Evolutionary conservation across 1,140 invertebrate species (phyloP).

Genomic region (Pseudomyrmex pallidus): DNA sequence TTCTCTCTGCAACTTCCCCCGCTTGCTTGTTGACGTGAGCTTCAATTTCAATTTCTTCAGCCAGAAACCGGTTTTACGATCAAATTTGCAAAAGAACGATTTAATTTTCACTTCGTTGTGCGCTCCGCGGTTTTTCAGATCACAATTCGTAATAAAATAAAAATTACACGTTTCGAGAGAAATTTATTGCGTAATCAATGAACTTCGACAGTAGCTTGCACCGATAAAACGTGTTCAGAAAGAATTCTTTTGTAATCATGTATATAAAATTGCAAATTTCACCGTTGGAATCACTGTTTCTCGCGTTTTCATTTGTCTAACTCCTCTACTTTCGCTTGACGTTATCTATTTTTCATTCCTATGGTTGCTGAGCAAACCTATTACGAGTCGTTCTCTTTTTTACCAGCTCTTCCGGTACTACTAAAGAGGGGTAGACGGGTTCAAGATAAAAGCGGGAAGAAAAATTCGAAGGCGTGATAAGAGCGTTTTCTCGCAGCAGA

Average conservation of each 20-base stretch:
- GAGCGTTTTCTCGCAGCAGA: conserved; percentile 23
- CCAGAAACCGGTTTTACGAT: conserved; percentile 17
- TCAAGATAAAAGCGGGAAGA: conserved; percentile 30
- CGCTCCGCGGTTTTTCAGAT: no score
- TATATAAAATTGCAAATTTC: neutral
- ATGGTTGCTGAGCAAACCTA: neutral
- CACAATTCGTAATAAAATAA: no score
- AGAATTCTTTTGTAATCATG: neutral
- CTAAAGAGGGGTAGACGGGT: conserved; percentile 5
- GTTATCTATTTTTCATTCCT: neutral
- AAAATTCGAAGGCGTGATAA: conserved; percentile 53
- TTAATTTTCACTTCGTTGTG: conserved; percentile 30
- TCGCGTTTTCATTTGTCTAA: neutral
- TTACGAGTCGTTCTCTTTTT: conserved; percentile 12
- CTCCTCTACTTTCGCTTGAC: neutral
- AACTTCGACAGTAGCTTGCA: no score
- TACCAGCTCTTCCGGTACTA: neutral
- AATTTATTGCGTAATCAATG: neutral
- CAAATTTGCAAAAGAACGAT: conserved; percentile 20
- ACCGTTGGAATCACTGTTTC: no score
- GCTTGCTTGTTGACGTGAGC: neutral
- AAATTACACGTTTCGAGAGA: neutral
- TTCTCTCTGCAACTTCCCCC: neutral
- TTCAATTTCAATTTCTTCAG: conserved; percentile 37
- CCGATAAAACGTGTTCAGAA: no score